A percentile compares a stretch with the other conserved stretches of the same genome.
Evolutionary conservation across 2,888 invertebrate genomes (phyloP).

Genomic region (Scrobipalpa atriplicella): DNA sequence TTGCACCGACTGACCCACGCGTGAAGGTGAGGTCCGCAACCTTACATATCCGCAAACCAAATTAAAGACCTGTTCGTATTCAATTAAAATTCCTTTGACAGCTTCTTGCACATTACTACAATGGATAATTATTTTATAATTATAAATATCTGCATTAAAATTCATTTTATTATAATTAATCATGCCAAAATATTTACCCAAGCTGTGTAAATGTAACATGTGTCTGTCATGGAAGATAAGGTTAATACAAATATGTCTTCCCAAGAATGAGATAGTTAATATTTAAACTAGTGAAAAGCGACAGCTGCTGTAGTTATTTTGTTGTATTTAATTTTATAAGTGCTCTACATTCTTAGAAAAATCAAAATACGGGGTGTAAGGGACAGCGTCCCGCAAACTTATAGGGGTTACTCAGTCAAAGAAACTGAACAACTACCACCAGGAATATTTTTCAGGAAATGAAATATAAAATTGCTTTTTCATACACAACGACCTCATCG

Average conservation of each 20-base stretch:
- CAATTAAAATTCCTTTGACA: constrained; percentile 19
- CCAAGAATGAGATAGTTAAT: neutral
- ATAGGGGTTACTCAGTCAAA: too few species aligned
- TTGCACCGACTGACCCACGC: neutral
- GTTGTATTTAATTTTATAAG: neutral
- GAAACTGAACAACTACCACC: too few species aligned
- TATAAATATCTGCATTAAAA: neutral
- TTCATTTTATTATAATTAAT: neutral
- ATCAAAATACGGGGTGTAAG: too few species aligned
- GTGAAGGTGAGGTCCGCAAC: neutral
- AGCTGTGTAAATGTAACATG: neutral
- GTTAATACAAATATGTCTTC: neutral
- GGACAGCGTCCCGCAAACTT: too few species aligned
- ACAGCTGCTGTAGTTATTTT: neutral
- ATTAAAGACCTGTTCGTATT: constrained; percentile 9
- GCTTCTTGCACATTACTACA: constrained; percentile 13
- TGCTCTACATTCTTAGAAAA: neutral
- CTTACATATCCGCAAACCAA: constrained; percentile 6
- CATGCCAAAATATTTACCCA: constrained; percentile 8
- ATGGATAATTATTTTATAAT: neutral
- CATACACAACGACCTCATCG: too few species aligned
- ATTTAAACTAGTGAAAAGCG: constrained; percentile 1
- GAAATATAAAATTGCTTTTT: too few species aligned
- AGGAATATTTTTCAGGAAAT: too few species aligned
- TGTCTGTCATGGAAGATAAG: constrained; percentile 12